Evolutionary conservation across 1,140 invertebrate species (phyloP), one percentile per base, ranked within the genome.

Genomic region (Chymomyza costata): DNA sequence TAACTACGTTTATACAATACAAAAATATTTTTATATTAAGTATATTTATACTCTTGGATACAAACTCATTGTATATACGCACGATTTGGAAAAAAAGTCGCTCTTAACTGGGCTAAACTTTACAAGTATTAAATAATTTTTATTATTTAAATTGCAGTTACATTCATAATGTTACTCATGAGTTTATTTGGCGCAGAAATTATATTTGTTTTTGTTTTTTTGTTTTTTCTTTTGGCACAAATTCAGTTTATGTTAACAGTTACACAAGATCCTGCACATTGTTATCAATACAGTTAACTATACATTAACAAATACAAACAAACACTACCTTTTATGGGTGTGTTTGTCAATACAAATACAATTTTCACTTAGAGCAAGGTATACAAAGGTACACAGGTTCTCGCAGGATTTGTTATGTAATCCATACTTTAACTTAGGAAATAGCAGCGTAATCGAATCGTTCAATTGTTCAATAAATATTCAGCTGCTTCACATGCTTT

Each of bases 21-120:
- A 74, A 78, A 76, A 78, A 76, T 78, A 76, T 66, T 63, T 39
- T 70, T 59, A 45, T 52, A 49, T 39, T 58, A 39, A 41, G 53
- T 44, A 15, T 48, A 37, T 28, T 16, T 39, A 31, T 39, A 15
- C 11, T 44, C 28, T 52, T 48, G 40, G 46, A 58, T 53, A 41
- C 34, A 43, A 32, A 31, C 47, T 34, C 38, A 44, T 44, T 49
- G 38, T 45, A 45, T 31, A 18, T 31, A 19, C 18, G 31, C 34
- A 30, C 16, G 17, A 32, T 46, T 31, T 46, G 44, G 44, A 46
- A 46, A n/a, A 31, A 46, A 32, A 46, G 21, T 25, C 21, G 21
- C 21, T 25, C 21, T 25, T 25, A 3, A 25, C 21, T 25, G 21
- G 21, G 21, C 25, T 11, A 10, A 32, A 14, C 16, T 46, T 31